Conservation (phyloP, 2,888 invertebrate species). For the Drosophila anomelani region DNA sequence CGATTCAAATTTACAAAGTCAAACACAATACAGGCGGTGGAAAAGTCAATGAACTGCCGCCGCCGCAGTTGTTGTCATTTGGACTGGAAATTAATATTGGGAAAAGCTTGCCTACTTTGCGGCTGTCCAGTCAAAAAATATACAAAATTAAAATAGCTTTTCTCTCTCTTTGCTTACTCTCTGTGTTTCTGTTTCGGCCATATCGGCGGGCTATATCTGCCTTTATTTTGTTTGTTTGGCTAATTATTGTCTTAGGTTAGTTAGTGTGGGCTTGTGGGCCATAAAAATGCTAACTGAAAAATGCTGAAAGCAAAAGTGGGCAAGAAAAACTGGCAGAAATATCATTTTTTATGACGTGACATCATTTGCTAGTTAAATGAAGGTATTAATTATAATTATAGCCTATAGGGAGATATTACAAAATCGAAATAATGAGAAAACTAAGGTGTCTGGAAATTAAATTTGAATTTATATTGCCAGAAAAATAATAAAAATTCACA, state of each 20-base stretch:
- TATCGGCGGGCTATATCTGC: constrained; percentile 33
- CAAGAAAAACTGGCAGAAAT: neutral
- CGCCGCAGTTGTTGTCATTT: constrained; percentile 19
- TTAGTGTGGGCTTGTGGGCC: constrained; percentile 74
- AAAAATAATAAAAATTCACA: neutral
- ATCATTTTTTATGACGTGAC: constrained; percentile 5
- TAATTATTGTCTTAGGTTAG: constrained; percentile 83
- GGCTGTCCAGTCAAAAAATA: constrained; percentile 60
- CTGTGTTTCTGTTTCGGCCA: neutral
- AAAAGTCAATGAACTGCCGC: constrained; percentile 29
- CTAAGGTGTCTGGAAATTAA: neutral
- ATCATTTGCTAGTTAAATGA: constrained; percentile 3
- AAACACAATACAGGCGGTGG: constrained; percentile 58
- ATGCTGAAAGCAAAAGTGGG: constrained; percentile 77
- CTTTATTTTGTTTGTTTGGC: constrained; percentile 53
- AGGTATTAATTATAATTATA: constrained; percentile 8
- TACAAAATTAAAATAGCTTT: constrained; percentile 5
- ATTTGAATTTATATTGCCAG: too few species aligned
- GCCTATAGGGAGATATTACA: neutral
- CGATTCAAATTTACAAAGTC: constrained; percentile 58
- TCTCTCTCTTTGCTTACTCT: constrained; percentile 13
- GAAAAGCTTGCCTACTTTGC: constrained; percentile 70
- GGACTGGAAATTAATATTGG: constrained; percentile 35
- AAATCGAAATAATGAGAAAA: neutral
- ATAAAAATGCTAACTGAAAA: constrained; percentile 51